A percentile compares a stretch with the other conserved stretches of the same genome.
phyloP scores from a whole-genome alignment of 1,140 invertebrate species.

The Coelopa frigida region DNA sequence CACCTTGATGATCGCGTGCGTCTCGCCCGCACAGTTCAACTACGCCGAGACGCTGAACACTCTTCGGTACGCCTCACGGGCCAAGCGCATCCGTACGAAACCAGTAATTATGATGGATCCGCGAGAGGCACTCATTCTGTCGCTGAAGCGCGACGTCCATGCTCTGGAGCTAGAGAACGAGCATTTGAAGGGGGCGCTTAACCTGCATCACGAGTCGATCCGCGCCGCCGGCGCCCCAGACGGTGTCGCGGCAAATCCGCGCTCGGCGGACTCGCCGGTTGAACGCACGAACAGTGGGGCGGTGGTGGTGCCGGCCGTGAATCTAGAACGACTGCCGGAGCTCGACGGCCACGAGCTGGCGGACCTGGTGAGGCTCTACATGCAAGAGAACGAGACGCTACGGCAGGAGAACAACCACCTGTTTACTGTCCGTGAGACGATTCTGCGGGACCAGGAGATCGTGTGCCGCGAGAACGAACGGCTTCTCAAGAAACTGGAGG shows the following conservation, averaged over 20 bases:
- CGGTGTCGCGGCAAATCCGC: slow-evolving; percentile 17
- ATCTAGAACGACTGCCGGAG: slow-evolving; percentile 63
- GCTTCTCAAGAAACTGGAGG: slow-evolving; percentile 77
- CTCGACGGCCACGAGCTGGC: slow-evolving; percentile 63
- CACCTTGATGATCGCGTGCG: slow-evolving; percentile 90
- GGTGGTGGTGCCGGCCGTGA: slow-evolving; percentile 50
- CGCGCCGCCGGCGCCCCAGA: slow-evolving; percentile 6
- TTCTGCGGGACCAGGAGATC: slow-evolving; percentile 81
- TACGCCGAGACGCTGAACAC: slow-evolving; percentile 87
- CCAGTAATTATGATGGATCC: slow-evolving; percentile 93
- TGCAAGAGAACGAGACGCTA: slow-evolving; percentile 79
- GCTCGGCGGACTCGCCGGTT: slow-evolving; percentile 19
- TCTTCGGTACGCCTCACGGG: slow-evolving; percentile 76
- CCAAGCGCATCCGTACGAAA: slow-evolving; percentile 82
- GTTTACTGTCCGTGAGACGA: slow-evolving; percentile 67
- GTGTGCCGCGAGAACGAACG: slow-evolving; percentile 86
- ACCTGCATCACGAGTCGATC: slow-evolving; percentile 47
- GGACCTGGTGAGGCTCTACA: slow-evolving; percentile 68
- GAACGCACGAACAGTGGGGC: slow-evolving; percentile 24
- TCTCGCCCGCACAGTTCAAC: slow-evolving; percentile 79
- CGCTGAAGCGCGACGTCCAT: slow-evolving; percentile 79
- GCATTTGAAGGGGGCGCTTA: slow-evolving; percentile 68
- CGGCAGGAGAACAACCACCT: slow-evolving; percentile 81
- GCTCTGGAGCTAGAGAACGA: slow-evolving; percentile 88
- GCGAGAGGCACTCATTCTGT: slow-evolving; percentile 82